Evolutionary conservation across 2,888 invertebrate species (phyloP), one percentile per base, ranked within the genome.

Genomic region (Quadroppia sp.): DNA sequence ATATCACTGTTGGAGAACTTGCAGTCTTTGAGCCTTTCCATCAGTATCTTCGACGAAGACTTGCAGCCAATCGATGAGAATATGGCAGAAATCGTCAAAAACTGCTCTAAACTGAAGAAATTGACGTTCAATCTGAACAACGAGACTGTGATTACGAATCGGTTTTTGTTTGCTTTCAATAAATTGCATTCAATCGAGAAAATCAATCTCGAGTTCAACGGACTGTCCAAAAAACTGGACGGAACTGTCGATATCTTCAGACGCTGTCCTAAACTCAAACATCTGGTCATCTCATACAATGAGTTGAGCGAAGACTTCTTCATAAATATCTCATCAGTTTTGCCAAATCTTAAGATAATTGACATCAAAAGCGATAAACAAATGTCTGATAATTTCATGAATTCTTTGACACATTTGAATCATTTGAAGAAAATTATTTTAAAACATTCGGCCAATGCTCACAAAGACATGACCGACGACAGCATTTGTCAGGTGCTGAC

Each of bases 31-130:
- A 45, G 45, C 17, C 69, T 69, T 15, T 23, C 9, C 6, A 69
- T 69, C 23, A 69, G 69, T 69, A 23, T 69, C 0, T 69, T 69
- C 17, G 69, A 69, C 13, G 69, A 69, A 42, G 69, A 69, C 69
- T 20, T 45, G 13, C 69, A 69, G 11, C 0, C 45, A 4, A 69
- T 69, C 13, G 69, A 69, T 28, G 69, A 69, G 9, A 69, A 45
- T 45, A 45, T 69, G 17, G 42, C 28, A 25, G 69, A 69, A 69
- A 45, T 69, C 25, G 40, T 17, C 0, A 45, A 42, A 15, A 69
- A 69, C 28, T 69, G 69, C 25, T 1, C 15, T 20, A n/a, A 42
- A 69, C 69, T 69, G 1, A 69, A 45, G 28, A 69, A 42, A 69
- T 28, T 69, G 2, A 28, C 42, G 42, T 69, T 69, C 45, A 69